Base-by-base conservation (phyloP, 1,140 invertebrate species). In the Rhizoglyphus robini region DNA sequence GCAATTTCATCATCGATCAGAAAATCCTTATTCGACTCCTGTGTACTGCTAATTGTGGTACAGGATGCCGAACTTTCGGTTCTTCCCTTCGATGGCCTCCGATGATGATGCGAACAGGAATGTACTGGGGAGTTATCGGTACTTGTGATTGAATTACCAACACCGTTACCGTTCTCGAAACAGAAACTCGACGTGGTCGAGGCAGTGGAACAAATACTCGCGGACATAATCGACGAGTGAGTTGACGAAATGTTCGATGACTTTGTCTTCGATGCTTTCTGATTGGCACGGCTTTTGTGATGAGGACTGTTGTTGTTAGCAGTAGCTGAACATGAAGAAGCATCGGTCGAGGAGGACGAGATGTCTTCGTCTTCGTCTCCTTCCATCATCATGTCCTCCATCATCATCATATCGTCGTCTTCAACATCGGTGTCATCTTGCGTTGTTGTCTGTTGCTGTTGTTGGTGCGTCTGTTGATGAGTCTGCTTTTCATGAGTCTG, bases 1-100 rank as follows among this genome's bases (percentile, higher is more conserved):
- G 86, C 86, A 54, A 91, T 91, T 75, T 92, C 89, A 70, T 92
- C 89, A 72, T 92, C 89, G 67, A 88, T 87, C 47, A 88, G 82
- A 76, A 83, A 86, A 82, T 63, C 84, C 79, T 46, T 84, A 83
- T 51, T 83, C 83, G 66, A 83, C 36, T 41, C 36, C 18, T 41
- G 36, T 8, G 36, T 41, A n/a, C n/a, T n/a, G 36, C 8, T 11
- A 41, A 41, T 8, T 41, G 36, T 41, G 36, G 36, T 41, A 41
- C 36, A 41, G 8, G 36, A 41, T 41, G 36, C 36, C 36, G 36
- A 41, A 8, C 8, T 11, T 41, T 41, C 36, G 8, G 36, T 41
- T 41, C 36, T 41, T 18, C 18, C 18, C 8, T 18, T 8, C 18
- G 36, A 11, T 41, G 36, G 36, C 18, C 8, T 41, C 36, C n/a